Percentiles rank a stretch among this genome's conserved stretches.
Evolutionary conservation across 2,797 vertebrate species (phyloP).

Genomic region (Sarcoramphus papa): DNA sequence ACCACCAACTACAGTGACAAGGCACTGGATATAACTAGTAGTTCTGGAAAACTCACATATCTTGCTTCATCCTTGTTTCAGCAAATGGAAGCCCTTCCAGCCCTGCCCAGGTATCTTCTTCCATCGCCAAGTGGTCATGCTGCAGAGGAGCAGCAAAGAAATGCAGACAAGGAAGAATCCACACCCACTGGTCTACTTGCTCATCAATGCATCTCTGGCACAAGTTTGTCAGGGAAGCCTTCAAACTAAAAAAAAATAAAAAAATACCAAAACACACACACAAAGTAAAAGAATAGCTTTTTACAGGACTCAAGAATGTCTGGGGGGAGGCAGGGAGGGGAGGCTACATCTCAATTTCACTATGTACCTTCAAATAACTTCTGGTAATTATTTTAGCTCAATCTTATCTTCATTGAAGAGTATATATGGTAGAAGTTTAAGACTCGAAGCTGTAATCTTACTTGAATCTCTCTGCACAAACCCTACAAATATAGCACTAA

Average conservation of each 20-base stretch:
- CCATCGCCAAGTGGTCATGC: background rate
- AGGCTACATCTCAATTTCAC: background rate
- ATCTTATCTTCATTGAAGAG: background rate
- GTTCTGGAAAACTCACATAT: background rate
- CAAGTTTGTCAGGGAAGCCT: background rate
- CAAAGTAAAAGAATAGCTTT: background rate
- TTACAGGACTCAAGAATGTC: background rate
- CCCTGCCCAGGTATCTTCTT: slow-evolving; percentile 70
- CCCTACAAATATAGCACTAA: background rate
- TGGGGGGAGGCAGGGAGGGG: too few species aligned
- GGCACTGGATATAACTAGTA: background rate
- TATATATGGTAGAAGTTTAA: background rate
- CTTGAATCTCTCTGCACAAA: background rate
- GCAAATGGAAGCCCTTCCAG: slow-evolving; percentile 60
- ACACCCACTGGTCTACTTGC: slow-evolving; percentile 69
- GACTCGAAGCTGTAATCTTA: background rate
- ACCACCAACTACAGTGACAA: background rate
- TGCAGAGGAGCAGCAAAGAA: slow-evolving; percentile 47
- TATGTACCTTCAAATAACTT: background rate
- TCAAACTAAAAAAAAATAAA: slow-evolving; percentile 8
- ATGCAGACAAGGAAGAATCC: slow-evolving; percentile 84
- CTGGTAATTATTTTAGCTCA: background rate
- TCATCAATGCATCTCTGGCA: background rate
- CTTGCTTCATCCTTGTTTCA: accelerated
- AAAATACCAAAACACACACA: background rate